A percentile compares a stretch with the other conserved stretches of the same genome.
Conservation (phyloP, 2,113 vertebrate genomes). For the Jacana jacana region DNA sequence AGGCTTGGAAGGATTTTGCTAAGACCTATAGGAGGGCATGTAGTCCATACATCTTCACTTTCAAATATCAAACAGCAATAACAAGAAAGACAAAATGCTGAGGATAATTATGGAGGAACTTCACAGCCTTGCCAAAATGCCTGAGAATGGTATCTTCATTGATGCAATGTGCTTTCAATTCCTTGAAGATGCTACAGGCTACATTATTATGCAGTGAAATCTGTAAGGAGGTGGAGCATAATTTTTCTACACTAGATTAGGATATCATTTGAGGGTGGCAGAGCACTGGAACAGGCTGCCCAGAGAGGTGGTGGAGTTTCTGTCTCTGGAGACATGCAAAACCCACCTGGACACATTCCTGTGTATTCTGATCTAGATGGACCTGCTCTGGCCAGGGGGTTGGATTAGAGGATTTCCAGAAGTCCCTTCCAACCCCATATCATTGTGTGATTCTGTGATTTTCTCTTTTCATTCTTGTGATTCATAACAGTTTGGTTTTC, state of each 20-base stretch:
- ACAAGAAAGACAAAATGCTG: not conserved
- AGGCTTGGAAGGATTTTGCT: not conserved
- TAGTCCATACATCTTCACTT: not conserved
- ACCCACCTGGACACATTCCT: too few species aligned
- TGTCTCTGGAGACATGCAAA: too few species aligned
- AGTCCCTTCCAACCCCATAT: too few species aligned
- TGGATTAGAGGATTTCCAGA: too few species aligned
- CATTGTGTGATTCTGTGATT: not conserved
- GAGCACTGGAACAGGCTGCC: too few species aligned
- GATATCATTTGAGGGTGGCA: not conserved
- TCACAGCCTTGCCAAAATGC: not conserved
- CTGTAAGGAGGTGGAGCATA: not conserved
- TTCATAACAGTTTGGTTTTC: not conserved
- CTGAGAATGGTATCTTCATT: not conserved
- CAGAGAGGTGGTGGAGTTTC: too few species aligned
- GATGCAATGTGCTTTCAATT: not conserved
- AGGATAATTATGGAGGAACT: not conserved
- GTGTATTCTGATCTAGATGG: too few species aligned
- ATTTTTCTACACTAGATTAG: not conserved
- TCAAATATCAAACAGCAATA: not conserved
- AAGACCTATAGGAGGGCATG: not conserved
- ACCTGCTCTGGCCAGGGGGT: too few species aligned
- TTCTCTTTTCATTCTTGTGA: not conserved
- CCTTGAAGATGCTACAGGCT: not conserved
- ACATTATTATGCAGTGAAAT: not conserved